A percentile compares a stretch with the other conserved stretches of the same genome.
Evolutionary conservation across 2,797 vertebrate species (phyloP).

Genomic region (Enteromius radiatus): DNA sequence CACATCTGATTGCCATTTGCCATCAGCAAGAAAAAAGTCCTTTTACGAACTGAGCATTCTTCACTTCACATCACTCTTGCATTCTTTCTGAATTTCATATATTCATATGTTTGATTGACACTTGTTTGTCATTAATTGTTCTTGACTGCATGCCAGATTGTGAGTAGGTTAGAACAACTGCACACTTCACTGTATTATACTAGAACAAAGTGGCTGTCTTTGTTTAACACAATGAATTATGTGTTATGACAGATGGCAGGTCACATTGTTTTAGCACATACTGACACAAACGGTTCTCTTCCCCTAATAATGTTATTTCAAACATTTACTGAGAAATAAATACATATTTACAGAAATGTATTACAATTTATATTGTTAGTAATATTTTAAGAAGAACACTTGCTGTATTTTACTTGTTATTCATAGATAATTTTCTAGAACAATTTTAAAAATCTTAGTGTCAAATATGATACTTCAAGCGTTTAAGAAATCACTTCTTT

Average conservation of each 20-base stretch:
- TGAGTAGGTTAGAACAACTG: neutral
- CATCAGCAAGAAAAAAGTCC: neutral
- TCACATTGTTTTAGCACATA: slow-evolving; percentile 15
- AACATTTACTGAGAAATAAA: neutral
- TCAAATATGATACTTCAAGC: neutral
- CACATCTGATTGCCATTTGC: neutral
- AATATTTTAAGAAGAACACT: neutral
- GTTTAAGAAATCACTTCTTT: neutral
- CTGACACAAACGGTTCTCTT: neutral
- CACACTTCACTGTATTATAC: neutral
- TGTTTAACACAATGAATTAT: neutral
- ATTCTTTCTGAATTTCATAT: neutral
- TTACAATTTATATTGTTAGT: neutral
- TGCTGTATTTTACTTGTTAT: neutral
- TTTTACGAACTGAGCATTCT: too few species aligned
- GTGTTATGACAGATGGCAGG: neutral
- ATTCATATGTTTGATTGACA: neutral
- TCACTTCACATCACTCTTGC: neutral
- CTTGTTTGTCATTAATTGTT: neutral
- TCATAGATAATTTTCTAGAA: neutral
- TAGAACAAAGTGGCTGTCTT: neutral
- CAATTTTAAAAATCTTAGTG: neutral
- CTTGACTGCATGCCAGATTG: neutral
- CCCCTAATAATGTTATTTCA: neutral
- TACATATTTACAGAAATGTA: neutral